Conservation (phyloP, 2,113 vertebrate genomes). For the Prochilodus magdalenae region DNA sequence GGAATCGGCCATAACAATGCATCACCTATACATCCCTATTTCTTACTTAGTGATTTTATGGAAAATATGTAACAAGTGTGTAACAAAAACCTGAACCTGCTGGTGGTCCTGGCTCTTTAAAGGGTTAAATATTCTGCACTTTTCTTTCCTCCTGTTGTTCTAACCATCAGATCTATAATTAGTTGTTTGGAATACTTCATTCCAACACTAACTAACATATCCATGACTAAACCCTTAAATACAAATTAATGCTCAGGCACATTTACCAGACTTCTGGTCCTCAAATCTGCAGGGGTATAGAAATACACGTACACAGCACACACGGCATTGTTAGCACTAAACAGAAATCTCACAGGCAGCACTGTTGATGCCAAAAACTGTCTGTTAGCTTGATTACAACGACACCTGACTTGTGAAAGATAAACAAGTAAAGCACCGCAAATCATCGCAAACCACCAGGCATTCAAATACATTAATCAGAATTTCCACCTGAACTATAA, state of each 20-base stretch:
- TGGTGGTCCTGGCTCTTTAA: too few species aligned
- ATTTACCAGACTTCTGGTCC: not conserved
- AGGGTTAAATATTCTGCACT: too few species aligned
- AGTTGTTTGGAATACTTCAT: too few species aligned
- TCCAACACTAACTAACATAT: not conserved
- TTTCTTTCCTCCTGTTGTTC: too few species aligned
- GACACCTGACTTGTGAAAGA: not conserved
- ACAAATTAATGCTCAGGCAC: not conserved
- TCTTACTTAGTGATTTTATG: too few species aligned
- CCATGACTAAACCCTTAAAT: not conserved
- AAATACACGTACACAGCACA: not conserved
- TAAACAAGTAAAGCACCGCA: not conserved
- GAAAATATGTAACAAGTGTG: too few species aligned
- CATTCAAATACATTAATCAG: too few species aligned
- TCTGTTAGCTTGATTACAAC: not conserved
- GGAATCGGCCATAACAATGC: too few species aligned
- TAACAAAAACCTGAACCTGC: too few species aligned
- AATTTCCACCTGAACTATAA: too few species aligned
- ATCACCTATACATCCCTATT: too few species aligned
- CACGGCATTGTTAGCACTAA: not conserved
- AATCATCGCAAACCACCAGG: not conserved
- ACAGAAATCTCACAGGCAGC: not conserved
- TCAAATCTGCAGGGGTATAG: not conserved
- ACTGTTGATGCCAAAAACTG: not conserved
- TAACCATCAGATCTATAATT: too few species aligned